Evolutionary conservation across 2,888 invertebrate species (phyloP), one percentile per base, ranked within the genome.

Genomic region (Protophormia terraenovae): DNA sequence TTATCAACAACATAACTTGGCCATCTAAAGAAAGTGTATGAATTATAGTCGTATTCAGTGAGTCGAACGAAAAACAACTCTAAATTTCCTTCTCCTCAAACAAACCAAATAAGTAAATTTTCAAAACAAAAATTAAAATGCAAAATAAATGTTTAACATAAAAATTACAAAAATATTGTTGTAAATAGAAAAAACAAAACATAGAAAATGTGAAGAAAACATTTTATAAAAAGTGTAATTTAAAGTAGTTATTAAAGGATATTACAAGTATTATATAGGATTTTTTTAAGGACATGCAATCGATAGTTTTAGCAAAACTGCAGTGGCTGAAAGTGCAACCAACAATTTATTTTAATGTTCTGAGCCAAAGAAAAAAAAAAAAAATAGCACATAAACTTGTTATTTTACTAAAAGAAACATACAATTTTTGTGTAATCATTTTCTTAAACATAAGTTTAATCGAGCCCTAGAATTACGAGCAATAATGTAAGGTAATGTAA

Each of bases 1-100:
- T 85, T 85, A 85, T 82, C 82, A 75, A 35, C 35, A 75, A 82
- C 73, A 58, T 71, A 85, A 85, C 85, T 50, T 85, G 75, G 76
- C 55, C 75, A 69, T 75, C 60, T 75, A 55, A 78, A 50, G 64
- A 85, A 85, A 78, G 32, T 55, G 24, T 64, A 64, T 45, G 29
- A 14, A 32, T 53, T 58, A 32, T 50, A 85, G 81, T 85, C 29
- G 55, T 64, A 60, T 12, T 50, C 8, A 50, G 69, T 71, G 69
- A 50, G 64, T 67, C 29, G 35, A 79, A 78, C 32, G 32, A 38
- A 50, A 16, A 69, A 71, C 81, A 73, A 62, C 84, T 16, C 71
- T 7, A 76, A 77, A 38, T 60, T 32, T 19, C 71, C 32, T 27
- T 0, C 29, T 80, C 8, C 24, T 29, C 10, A 38, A 69, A 16